Base-by-base conservation (phyloP, 2,888 invertebrate species). In the Sphaerophoria rueppellii region DNA sequence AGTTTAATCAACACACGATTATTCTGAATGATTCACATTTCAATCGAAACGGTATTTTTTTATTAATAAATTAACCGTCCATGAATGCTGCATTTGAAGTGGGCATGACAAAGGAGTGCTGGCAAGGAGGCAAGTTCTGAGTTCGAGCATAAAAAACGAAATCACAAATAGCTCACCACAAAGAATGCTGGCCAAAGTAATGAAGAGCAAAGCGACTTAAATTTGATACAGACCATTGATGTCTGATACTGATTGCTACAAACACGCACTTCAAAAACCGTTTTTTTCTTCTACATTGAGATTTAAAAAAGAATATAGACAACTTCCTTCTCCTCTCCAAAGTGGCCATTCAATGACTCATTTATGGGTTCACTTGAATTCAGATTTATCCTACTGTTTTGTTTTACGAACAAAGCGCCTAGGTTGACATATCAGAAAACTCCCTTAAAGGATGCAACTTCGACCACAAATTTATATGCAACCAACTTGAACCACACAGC, bases 51-150 rank as follows among this genome's bases (percentile, higher is more conserved):
- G 43, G 43, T 43, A 24, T 24, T 24, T 43, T 35, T 9, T 14
- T 80, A 75, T 63, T 63, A 73, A 71, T 63, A 63, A 69, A 71
- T 63, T 70, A 24, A 50, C 75, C 35, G 60, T 69, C 67, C 72
- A 72, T 82, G 69, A 73, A 54, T 54, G 40, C 9, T 43, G 24
- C 24, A 24, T 32, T 52, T 77, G n/a, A 12, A 52, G 24, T 34
- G 52, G 24, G 24, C 24, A 24, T 24, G 2, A 14, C 24, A 1
- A 61, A 50, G 37, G n/a, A 55, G 71, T 55, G 60, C 72, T 61
- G 72, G 82, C 65, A 11, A 43, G 70, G 70, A 46, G 43, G 54
- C 34, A 35, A 6, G 55, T 46, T 43, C 46, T 35, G 50, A 16
- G 48, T 50, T 14, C 48, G 14, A 35, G 16, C 11, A 35, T 6